Conservation (phyloP, 2,797 vertebrate genomes). For the Mallotus villosus region DNA sequence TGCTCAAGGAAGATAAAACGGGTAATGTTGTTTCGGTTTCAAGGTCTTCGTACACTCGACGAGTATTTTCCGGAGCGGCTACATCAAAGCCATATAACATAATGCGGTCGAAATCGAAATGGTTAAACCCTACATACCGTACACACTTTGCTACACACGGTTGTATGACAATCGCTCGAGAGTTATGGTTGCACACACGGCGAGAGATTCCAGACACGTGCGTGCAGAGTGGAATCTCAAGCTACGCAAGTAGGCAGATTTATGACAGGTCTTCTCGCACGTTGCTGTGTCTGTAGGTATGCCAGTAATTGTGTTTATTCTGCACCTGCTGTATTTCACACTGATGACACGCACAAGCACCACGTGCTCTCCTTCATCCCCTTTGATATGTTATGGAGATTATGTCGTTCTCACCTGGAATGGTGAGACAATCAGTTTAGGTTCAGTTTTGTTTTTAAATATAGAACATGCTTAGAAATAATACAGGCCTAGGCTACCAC, state of each 20-base stretch:
- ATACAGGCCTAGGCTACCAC: no score
- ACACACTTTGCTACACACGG: slow-evolving; percentile 20
- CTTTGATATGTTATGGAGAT: no score
- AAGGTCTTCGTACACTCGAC: no score
- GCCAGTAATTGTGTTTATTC: background rate
- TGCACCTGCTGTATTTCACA: background rate
- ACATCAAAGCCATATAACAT: background rate
- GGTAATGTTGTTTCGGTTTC: no score
- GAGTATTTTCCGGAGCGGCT: slow-evolving; percentile 13
- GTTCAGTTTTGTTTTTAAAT: no score
- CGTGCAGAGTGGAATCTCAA: background rate
- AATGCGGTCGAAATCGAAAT: slow-evolving; percentile 3
- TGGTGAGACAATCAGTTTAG: no score
- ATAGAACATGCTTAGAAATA: no score
- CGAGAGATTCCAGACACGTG: slow-evolving; percentile 12
- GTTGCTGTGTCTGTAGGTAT: slow-evolving; percentile 2
- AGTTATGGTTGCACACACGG: slow-evolving; percentile 15
- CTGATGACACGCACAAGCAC: background rate
- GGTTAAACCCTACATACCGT: slow-evolving; percentile 35
- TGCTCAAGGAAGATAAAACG: no score
- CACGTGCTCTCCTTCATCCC: background rate
- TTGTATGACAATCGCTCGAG: background rate
- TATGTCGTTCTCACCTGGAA: no score
- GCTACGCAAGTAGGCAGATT: background rate
- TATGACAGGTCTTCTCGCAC: slow-evolving; percentile 8